These are phyloP conservation scores for Sebastes steindachneri DNA, from an alignment of 2,797 vertebrate genomes.

Conservation along the genomic window DNA sequence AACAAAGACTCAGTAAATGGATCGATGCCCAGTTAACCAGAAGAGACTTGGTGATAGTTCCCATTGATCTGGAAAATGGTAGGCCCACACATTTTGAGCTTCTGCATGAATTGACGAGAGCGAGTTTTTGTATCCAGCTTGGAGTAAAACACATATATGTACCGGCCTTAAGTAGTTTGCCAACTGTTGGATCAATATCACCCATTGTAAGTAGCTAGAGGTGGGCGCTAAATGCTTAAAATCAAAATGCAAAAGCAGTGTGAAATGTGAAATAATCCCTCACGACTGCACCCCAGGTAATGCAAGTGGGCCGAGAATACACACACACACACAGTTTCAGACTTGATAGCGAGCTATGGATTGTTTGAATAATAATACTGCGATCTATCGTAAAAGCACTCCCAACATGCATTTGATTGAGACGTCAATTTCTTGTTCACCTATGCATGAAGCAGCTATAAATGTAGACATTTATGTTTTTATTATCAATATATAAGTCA, in stretches of 20 bases:
- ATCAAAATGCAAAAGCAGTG: constrained; percentile 11
- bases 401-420: background rate
- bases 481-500: background rate
- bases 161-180: background rate
- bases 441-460: background rate
- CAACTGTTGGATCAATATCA: background rate
- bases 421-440: background rate
- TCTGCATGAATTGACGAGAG: background rate
- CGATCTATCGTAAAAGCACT: background rate
- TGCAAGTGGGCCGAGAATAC: background rate
- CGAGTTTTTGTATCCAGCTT: background rate
- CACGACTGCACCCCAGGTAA: background rate
- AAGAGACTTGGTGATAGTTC: background rate
- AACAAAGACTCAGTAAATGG: constrained; percentile 18
- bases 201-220: background rate
- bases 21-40: background rate
- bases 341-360: background rate
- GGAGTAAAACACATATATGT: background rate
- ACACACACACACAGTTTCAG: background rate
- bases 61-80: background rate
- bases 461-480: background rate
- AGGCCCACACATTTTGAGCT: background rate
- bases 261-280: background rate
- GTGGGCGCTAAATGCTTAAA: background rate
- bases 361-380: background rate